Evolutionary conservation across 2,797 vertebrate genomes (phyloP), one percentile per base, ranked within the genome.

Genomic region (Salarias fasciatus): DNA sequence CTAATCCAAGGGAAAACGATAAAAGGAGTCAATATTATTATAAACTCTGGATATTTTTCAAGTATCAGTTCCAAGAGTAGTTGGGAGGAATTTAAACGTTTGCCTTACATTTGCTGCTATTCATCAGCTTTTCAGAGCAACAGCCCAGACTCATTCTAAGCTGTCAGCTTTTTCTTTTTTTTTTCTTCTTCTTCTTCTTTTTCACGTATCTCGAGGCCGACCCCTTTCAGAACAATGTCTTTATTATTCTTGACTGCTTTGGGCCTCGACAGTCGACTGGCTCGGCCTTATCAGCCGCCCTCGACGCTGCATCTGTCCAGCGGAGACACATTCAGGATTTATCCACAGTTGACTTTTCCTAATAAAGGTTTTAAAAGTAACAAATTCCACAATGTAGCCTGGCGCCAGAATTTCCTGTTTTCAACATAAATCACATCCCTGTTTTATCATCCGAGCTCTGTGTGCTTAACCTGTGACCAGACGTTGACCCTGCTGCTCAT

Each of bases 361-460:
- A 63, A 67, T 72, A 44, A 63, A 41, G 18, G 53, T 82, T 79
- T 35, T 83, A 42, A 78, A 71, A 72, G 76, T 63, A 78, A 85
- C 58, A 74, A 82, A 79, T 85, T 82, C 75, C 71, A 5, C 67
- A 55, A 86, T 63, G 82, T 61, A 72, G 72, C 68, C 83, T 77
- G 88, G 83, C 81, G 64, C 84, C 80, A 81, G 77, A 81, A 84
- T 83, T 89, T 91, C 91, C 91, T 91, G 86, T 91, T 92, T 91
- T 86, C 35, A 51, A 43, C 63, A 75, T 76, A 83, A 85, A 88
- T 86, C 80, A 57, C 18, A 41, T 52, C 71, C 59, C 42, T 45
- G 71, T 80, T 88, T 85, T 74, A 75, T 79, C 28, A 33, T 65
- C 52, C 13, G 14, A 53, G 70, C 57, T 57, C 36, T 69, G 65